Conservation (phyloP, 2,888 invertebrate genomes). For the Eilema sororculum region DNA sequence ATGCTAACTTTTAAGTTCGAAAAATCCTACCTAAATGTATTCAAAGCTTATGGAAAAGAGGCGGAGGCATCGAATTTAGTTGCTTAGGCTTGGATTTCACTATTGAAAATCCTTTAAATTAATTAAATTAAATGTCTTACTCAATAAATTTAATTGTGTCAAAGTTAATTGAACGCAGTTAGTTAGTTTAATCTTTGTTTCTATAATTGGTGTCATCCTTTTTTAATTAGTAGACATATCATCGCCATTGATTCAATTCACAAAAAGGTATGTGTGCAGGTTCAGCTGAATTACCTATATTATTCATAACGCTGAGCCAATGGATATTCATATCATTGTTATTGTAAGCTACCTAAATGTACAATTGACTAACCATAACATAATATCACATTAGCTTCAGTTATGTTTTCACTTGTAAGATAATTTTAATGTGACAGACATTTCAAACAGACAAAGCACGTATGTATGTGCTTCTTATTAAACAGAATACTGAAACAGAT, state of each 20-base stretch:
- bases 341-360: background rate
- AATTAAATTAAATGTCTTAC: background rate
- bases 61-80: no score
- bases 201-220: background rate
- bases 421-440: background rate
- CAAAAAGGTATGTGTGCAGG: background rate
- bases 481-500: background rate
- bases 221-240: background rate
- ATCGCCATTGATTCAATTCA: background rate
- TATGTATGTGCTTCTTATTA: background rate
- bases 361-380: slow-evolving; percentile 1
- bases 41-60: no score
- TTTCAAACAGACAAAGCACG: no score
- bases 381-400: background rate
- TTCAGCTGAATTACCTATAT: background rate
- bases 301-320: background rate
- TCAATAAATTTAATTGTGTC: background rate
- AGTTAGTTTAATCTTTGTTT: background rate
- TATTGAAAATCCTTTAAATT: background rate
- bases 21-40: no score
- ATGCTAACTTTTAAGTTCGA: no score
- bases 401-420: background rate
- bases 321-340: slow-evolving; percentile 4
- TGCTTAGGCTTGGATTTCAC: background rate
- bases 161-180: background rate